These are phyloP conservation scores for Gambelia wislizenii DNA, from an alignment of 2,797 vertebrate genomes.

Conservation along the genomic window DNA sequence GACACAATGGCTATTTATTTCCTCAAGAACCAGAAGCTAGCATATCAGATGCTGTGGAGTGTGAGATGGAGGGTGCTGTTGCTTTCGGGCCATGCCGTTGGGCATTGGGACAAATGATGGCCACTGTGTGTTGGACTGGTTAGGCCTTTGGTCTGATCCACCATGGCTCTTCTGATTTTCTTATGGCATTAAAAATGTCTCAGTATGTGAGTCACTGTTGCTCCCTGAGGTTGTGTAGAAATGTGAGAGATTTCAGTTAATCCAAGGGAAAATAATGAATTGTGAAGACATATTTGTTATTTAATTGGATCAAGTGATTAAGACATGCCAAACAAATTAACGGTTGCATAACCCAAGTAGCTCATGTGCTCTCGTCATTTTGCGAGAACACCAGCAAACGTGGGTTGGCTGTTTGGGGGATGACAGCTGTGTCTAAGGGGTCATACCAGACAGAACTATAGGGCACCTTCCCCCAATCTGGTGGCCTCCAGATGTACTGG, in stretches of 20 bases:
- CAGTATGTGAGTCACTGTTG: not conserved
- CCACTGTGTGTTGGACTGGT: too few relatives aligned
- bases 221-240: not conserved
- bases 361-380: not conserved
- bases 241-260: not conserved
- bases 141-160: not conserved
- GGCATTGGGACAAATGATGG: too few relatives aligned
- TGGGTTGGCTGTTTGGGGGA: not conserved
- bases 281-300: not conserved
- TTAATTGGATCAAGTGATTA: conserved; percentile 1
- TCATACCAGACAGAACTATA: not conserved
- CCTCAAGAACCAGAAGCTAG: too few relatives aligned
- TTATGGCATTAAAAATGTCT: too few relatives aligned
- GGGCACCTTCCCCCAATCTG: not conserved
- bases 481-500: not conserved
- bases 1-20: too few relatives aligned
- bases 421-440: not conserved
- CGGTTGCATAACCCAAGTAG: not conserved
- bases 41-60: too few relatives aligned
- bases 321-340: not conserved
- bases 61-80: too few relatives aligned
- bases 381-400: not conserved
- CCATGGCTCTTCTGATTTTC: not conserved
- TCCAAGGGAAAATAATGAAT: not conserved
- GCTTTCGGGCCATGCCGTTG: too few relatives aligned